Evolutionary conservation across 2,113 vertebrate genomes (phyloP).

Genomic region (Pelecanus crispus): DNA sequence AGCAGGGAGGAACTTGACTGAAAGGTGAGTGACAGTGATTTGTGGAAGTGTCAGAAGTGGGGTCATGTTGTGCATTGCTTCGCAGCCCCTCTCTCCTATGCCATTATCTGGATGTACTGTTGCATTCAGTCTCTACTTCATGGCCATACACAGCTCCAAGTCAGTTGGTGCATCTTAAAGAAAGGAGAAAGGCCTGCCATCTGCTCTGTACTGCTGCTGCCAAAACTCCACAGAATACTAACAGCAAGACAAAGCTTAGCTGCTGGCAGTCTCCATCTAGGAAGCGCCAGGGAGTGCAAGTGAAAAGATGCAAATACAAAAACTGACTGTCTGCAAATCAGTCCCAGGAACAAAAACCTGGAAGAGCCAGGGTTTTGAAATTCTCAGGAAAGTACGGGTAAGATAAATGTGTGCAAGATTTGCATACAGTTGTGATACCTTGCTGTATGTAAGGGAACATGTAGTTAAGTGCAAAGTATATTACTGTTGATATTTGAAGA

Average conservation of each 20-base stretch:
- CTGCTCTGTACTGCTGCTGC: background rate
- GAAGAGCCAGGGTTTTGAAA: background rate
- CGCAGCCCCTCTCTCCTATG: background rate
- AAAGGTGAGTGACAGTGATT: background rate
- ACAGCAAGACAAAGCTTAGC: background rate
- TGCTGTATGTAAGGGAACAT: background rate
- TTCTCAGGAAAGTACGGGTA: background rate
- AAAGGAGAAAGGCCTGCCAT: background rate
- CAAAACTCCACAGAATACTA: background rate
- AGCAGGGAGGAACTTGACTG: background rate
- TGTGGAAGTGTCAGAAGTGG: background rate
- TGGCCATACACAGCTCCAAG: background rate
- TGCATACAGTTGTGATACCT: background rate
- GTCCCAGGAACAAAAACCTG: background rate
- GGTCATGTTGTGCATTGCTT: background rate
- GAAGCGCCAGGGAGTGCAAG: background rate
- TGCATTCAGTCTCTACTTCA: background rate
- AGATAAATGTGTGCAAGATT: background rate
- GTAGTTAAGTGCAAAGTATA: background rate
- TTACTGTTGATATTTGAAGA: background rate
- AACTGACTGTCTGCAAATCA: background rate
- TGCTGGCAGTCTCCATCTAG: background rate
- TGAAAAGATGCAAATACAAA: background rate
- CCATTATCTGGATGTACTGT: background rate
- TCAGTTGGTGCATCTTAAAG: background rate